Evolutionary conservation across 2,797 vertebrate species (phyloP).

Genomic region (Helicolenus hilgendorfi): DNA sequence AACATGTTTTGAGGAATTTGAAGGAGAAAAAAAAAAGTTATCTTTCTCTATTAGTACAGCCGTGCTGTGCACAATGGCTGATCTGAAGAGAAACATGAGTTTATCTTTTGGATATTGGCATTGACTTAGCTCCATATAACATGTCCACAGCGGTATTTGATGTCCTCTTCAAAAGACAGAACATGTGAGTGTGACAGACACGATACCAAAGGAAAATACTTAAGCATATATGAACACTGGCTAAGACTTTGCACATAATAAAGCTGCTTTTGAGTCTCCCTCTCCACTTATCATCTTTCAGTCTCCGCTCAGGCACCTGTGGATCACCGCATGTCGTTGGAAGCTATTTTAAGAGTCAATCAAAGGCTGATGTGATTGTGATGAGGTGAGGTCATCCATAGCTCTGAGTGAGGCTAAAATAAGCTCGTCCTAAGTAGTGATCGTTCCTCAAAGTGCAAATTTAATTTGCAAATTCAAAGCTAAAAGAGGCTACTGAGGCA

Average conservation of each 20-base stretch:
- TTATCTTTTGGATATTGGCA: not conserved
- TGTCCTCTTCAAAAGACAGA: slow-evolving; percentile 2
- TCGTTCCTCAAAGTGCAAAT: not conserved
- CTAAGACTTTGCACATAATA: slow-evolving; percentile 1
- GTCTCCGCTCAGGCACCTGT: slow-evolving; percentile 35
- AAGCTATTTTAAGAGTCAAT: slow-evolving; percentile 36
- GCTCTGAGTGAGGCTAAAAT: slow-evolving; percentile 15
- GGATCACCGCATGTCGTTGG: not conserved
- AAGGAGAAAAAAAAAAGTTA: not conserved
- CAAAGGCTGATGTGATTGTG: slow-evolving; percentile 21
- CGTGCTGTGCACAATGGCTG: no score
- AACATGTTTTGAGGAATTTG: slow-evolving; percentile 48
- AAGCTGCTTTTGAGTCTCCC: not conserved
- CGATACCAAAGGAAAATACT: not conserved
- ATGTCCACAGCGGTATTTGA: not conserved
- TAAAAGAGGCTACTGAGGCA: slow-evolving; percentile 5
- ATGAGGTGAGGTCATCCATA: slow-evolving; percentile 1
- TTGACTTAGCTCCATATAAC: not conserved
- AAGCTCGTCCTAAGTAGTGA: not conserved
- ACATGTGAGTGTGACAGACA: not conserved
- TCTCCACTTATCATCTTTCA: not conserved
- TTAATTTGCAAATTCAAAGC: slow-evolving; percentile 7
- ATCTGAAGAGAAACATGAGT: slow-evolving; percentile 1
- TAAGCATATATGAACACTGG: not conserved
- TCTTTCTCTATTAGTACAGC: not conserved